These are phyloP conservation scores for Laterallus jamaicensis DNA, from an alignment of 2,113 vertebrate genomes.

Conservation along the genomic window DNA sequence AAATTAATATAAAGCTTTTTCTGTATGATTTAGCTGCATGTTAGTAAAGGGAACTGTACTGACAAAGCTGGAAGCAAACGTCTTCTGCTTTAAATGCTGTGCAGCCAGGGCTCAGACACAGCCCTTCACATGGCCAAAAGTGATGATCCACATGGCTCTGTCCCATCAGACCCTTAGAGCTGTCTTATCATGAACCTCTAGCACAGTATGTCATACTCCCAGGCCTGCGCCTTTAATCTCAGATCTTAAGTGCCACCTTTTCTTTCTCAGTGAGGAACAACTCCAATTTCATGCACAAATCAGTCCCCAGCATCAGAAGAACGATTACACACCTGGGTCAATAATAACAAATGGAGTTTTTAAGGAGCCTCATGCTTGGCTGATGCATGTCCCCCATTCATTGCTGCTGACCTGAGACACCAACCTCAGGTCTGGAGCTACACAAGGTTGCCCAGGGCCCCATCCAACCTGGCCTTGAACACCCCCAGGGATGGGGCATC, in stretches of 20 bases:
- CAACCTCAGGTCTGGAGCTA: no score
- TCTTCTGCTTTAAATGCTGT: neutral
- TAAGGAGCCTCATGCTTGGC: neutral
- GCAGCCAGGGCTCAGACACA: neutral
- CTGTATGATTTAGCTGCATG: neutral
- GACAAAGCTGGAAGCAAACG: neutral
- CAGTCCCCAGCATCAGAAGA: neutral
- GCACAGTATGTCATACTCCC: neutral
- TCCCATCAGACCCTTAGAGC: neutral
- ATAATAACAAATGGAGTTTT: neutral
- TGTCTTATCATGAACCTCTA: neutral
- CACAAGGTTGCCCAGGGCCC: no score
- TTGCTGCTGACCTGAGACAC: neutral
- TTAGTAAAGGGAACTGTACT: neutral
- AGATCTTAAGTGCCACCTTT: neutral
- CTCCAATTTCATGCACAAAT: constrained; percentile 33
- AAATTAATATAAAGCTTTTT: neutral
- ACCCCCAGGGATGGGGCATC: no score
- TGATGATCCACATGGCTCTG: rapidly evolving
- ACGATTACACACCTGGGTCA: neutral
- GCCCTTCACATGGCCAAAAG: neutral
- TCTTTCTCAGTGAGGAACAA: constrained; percentile 7
- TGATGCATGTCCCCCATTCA: neutral
- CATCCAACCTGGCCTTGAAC: no score
- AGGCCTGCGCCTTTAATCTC: neutral